Base-by-base conservation (phyloP, 2,888 invertebrate genomes). In the Microctonus brassicae region DNA sequence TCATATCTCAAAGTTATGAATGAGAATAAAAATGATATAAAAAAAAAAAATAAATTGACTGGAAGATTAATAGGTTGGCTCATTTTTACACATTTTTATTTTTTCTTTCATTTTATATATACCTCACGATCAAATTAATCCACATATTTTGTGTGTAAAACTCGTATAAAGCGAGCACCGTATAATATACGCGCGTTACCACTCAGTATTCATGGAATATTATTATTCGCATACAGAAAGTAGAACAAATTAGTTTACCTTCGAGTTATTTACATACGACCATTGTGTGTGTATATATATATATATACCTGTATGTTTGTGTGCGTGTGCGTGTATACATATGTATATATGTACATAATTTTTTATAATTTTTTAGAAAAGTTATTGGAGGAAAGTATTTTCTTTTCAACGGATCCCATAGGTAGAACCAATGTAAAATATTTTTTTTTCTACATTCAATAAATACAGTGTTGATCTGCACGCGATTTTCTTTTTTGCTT, bases 141-240 rank as follows among this genome's bases (percentile, higher is more conserved):
- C 69, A 33, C 36, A 39, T 26, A 42, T 72, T 73, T 65, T 60
- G 17, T 58, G 13, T 52, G 70, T 69, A 77, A 66, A 77, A 74
- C 75, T 74, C 74, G 78, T 64, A 63, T 73, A 74, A n/a, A 69
- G 42, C 69, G 47, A 47, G 17, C 47, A 47, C 26, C 22, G 65
- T 17, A n/a, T n/a, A n/a, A n/a, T n/a, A n/a, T 47, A 47, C 69
- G 63, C 75, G 74, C 74, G 73, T 67, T 55, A 75, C 78, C 76
- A 73, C 75, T 84, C 81, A 75, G 82, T 84, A 84, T 84, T 84
- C 84, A 84, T 84, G 79, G 81, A 81, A 84, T 82, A 83, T 80
- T 78, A 76, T 75, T 76, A 42, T 39, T 63, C 61, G 69, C 70
- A 26, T 34, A 52, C n/a, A 24, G 62, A 42, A 52, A 61, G 53